Conservation (phyloP, 2,888 invertebrate species). For the Aphidius colemani region DNA sequence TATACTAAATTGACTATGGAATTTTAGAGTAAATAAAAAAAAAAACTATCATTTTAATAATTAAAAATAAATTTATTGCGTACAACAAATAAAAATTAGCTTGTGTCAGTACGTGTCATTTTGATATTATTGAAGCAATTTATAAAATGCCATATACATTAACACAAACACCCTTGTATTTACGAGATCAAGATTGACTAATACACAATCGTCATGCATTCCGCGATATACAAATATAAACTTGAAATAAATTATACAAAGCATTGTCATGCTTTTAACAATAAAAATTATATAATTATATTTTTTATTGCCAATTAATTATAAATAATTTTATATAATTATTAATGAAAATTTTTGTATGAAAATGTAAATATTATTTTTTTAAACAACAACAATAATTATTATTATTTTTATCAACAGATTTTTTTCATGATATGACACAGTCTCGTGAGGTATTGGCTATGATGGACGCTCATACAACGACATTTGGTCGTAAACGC, state of each 20-base stretch:
- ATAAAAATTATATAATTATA: not conserved
- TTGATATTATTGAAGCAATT: slow-evolving; percentile 5
- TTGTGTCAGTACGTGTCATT: slow-evolving; percentile 24
- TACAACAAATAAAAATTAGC: slow-evolving; percentile 6
- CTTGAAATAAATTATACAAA: too few relatives aligned
- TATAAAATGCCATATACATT: slow-evolving; percentile 14
- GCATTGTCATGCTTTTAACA: not conserved
- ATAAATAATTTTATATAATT: too few relatives aligned
- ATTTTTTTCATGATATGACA: slow-evolving; percentile 51
- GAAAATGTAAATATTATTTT: not conserved
- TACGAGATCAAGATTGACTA: slow-evolving; percentile 19
- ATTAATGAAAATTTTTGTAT: too few relatives aligned
- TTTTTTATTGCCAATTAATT: too few relatives aligned
- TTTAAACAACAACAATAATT: not conserved
- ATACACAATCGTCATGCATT: slow-evolving; percentile 21
- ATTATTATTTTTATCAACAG: not conserved
- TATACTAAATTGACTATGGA: too few relatives aligned
- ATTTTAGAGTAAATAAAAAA: too few relatives aligned
- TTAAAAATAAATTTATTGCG: too few relatives aligned
- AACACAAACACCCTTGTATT: slow-evolving; percentile 19
- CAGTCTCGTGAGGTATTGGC: slow-evolving; percentile 61
- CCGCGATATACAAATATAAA: not conserved
- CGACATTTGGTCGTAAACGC: slow-evolving; percentile 69
- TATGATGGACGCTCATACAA: slow-evolving; percentile 69
- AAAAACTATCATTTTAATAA: too few relatives aligned